Conservation (phyloP, 1,140 invertebrate species). For the Sycobia sp. region DNA sequence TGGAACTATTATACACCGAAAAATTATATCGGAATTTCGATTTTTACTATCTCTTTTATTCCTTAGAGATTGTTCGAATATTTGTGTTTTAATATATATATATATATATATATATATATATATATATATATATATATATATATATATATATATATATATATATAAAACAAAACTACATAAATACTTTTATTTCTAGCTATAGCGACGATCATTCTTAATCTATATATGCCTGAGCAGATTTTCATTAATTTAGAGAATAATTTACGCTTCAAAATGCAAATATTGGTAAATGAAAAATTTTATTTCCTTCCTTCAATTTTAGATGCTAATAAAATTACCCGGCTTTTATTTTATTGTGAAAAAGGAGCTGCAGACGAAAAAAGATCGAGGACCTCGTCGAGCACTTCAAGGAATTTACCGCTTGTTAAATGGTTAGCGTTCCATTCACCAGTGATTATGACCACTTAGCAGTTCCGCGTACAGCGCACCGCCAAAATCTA, state of each 20-base stretch:
- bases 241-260: no score
- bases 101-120: not conserved
- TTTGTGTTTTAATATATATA: no score
- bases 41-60: no score
- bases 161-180: conserved; percentile 13
- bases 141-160: conserved; percentile 19
- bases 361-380: not conserved
- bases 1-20: no score
- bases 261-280: conserved; percentile 23
- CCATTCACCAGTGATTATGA: not conserved
- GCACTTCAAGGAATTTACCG: not conserved
- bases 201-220: no score
- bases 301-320: no score
- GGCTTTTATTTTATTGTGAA: not conserved
- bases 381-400: not conserved
- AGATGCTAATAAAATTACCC: no score
- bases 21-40: no score
- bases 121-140: conserved; percentile 39
- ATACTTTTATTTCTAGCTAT: no score
- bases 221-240: no score
- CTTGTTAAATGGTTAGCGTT: not conserved
- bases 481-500: not conserved
- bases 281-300: conserved; percentile 13
- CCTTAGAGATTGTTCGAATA: no score
- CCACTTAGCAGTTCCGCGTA: not conserved